Base-by-base conservation (phyloP, 2,888 invertebrate species). In the Autographa pulchrina region DNA sequence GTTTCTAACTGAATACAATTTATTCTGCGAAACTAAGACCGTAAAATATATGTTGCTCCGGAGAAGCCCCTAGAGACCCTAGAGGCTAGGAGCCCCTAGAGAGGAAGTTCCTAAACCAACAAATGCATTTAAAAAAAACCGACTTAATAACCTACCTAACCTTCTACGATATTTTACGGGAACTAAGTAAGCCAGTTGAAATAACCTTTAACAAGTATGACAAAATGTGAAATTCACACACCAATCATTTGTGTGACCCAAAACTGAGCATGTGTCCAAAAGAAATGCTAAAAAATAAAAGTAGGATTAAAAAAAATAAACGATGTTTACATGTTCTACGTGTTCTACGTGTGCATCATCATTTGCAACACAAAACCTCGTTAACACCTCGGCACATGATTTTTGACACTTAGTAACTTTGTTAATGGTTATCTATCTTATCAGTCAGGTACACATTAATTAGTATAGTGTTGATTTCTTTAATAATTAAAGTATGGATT, bases 311-410 rank as follows among this genome's bases (percentile, higher is more conserved):
- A 48, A n/a, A 48, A 48, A 16, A 48, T n/a, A n/a, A 6, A 48
- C 48, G n/a, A 48, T 48, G 48, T 48, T 48, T 48, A 43, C 43
- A 43, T 43, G 14, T 43, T 43, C 0, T 11, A 38, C 11, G 38
- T 38, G 16, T 14, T n/a, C n/a, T n/a, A n/a, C 48, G 3, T 8
- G 48, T 48, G 0, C 48, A n/a, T n/a, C 48, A 48, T 48, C 48
- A 48, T 48, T 48, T 48, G 79, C 32, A 74, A 76, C 76, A 74
- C 76, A 31, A 76, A 76, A 74, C 79, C 75, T 76, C 76, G 31
- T 20, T n/a, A 58, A n/a, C 32, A 11, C 13, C 25, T n/a, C 16
- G 7, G n/a, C 16, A 31, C 41, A 14, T 65, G 52, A 68, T n/a
- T 75, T 43, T 48, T 48, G 16, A 6, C 16, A 48, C 5, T 48